Evolutionary conservation across 2,113 vertebrate species (phyloP).

Genomic region (Prochilodus magdalenae): DNA sequence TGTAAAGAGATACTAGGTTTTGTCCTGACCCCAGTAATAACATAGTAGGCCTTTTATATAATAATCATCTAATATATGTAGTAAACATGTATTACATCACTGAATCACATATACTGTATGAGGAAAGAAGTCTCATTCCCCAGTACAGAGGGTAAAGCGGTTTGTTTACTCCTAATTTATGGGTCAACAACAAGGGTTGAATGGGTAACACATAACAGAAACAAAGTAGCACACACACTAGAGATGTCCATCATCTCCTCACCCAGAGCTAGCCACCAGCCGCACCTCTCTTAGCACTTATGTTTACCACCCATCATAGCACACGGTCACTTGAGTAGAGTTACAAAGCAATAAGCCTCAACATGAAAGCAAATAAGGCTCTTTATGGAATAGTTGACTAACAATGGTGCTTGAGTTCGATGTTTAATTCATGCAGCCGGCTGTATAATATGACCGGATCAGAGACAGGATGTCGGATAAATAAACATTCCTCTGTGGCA

Average conservation of each 20-base stretch:
- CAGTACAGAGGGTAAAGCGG: neutral
- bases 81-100: too few relatives aligned
- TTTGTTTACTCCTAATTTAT: slow-evolving; percentile 45
- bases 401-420: slow-evolving; percentile 40
- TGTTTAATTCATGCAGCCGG: slow-evolving; percentile 53
- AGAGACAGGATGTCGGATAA: slow-evolving; percentile 56
- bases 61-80: too few relatives aligned
- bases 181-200: slow-evolving; percentile 47
- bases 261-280: neutral
- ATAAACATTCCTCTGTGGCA: slow-evolving; percentile 57
- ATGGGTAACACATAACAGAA: slow-evolving; percentile 35
- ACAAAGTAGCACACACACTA: slow-evolving; percentile 29
- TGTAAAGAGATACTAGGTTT: too few relatives aligned
- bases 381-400: slow-evolving; percentile 25
- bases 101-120: neutral
- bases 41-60: too few relatives aligned
- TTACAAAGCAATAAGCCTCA: slow-evolving; percentile 12
- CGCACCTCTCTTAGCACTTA: neutral
- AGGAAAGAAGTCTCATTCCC: neutral
- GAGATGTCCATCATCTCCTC: slow-evolving; percentile 18
- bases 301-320: neutral
- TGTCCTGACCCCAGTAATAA: too few relatives aligned
- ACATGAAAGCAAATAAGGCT: slow-evolving; percentile 33
- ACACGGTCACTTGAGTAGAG: neutral
- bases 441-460: slow-evolving; percentile 53